Evolutionary conservation across 1,140 invertebrate species (phyloP).

Genomic region (Mercenaria mercenaria): DNA sequence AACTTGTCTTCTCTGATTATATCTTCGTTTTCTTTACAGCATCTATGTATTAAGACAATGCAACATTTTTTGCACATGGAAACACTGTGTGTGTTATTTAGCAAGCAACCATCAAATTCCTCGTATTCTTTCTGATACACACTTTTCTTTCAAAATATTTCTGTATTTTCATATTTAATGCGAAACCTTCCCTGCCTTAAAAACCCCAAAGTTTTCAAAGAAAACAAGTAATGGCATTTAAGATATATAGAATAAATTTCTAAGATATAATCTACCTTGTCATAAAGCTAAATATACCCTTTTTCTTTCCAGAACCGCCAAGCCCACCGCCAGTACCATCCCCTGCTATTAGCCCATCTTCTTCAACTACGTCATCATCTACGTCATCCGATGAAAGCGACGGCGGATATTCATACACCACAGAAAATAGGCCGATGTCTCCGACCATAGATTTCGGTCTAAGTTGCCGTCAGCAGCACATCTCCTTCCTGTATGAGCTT

Average conservation of each 20-base stretch:
- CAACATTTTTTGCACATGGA: background rate
- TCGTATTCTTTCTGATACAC: background rate
- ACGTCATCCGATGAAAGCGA: slow-evolving; percentile 61
- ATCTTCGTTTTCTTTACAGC: background rate
- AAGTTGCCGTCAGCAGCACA: slow-evolving; percentile 54
- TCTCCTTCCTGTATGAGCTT: slow-evolving; percentile 63
- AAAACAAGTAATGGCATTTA: too few species aligned
- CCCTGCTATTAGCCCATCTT: slow-evolving; percentile 47
- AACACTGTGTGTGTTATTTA: too few species aligned
- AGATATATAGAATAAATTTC: too few species aligned
- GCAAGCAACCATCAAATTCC: background rate
- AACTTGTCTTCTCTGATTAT: slow-evolving; percentile 6
- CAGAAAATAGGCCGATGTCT: slow-evolving; percentile 58
- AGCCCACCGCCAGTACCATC: slow-evolving; percentile 17
- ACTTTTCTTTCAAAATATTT: too few species aligned
- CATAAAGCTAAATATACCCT: too few species aligned
- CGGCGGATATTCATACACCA: slow-evolving; percentile 59
- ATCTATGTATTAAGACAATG: background rate
- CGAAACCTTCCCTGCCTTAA: too few species aligned
- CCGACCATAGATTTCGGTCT: slow-evolving; percentile 56
- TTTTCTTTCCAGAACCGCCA: slow-evolving; percentile 36
- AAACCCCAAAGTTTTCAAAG: too few species aligned
- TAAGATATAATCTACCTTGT: too few species aligned
- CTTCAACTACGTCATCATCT: slow-evolving; percentile 46
- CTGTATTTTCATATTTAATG: too few species aligned